Evolutionary conservation across 2,888 invertebrate species (phyloP), one percentile per base, ranked within the genome.

Genomic region (Rugalucina vietnamica): DNA sequence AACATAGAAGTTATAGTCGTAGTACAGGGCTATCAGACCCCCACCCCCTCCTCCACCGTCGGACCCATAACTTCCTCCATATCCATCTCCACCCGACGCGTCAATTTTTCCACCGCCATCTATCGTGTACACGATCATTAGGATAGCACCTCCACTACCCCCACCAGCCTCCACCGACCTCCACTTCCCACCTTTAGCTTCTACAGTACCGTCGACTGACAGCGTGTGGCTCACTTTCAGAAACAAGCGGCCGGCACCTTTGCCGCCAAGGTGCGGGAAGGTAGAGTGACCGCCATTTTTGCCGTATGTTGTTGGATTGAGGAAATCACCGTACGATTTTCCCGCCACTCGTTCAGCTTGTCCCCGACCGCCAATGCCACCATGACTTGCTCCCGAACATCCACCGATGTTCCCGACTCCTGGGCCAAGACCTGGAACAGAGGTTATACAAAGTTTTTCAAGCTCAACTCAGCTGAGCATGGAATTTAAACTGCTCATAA

Each of bases 21-120:
- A 91, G 81, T 92, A 92, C 27, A 92, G 72, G 4, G 92, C 88
- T 3, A 91, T 75, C 32, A 91, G 82, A 24, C 92, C 92, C 14
- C 89, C 92, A 5, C 89, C 90, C n/a, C 91, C 92, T 49, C 92
- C 92, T n/a, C 91, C 92, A 24, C 89, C 90, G 43, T 87, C 86
- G 12, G 83, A 60, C n/a, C 83, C 74, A 57, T 65, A 76, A 1
- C 36, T 69, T 34, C 86, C 89, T 43, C 71, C 82, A 76, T 90
- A 90, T 10, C 92, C 92, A 60, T 81, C 83, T 32, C 92, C 92
- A 36, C 92, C 92, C 10, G 86, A 86, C 0, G 86, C 89, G 71
- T 90, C 90, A 50, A 92, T 85, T 14, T 78, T 57, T 39, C 92
- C 92, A 75, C 81, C 87, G 10, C 92, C 92, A 82, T 91, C 90